phyloP scores from a whole-genome alignment of 2,113 vertebrate species.

The Seriola rivoliana region DNA sequence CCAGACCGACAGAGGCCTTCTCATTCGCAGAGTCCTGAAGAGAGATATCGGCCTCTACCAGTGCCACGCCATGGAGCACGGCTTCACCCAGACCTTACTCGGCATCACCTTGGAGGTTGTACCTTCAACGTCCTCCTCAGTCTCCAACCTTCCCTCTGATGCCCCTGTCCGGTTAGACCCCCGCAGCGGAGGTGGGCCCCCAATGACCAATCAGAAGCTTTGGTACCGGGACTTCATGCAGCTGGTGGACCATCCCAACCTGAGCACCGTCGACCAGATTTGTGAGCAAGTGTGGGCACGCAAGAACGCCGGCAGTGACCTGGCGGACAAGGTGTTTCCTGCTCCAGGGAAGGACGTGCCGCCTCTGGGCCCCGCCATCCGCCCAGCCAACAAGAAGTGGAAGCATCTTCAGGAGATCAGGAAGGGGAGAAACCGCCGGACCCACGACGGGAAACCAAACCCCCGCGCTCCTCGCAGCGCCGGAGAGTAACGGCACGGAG shows the following conservation, averaged over 20 bases:
- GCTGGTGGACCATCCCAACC: conserved; percentile 93
- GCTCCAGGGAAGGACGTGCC: conserved; percentile 53
- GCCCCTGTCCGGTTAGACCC: conserved; percentile 72
- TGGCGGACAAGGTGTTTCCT: conserved; percentile 71
- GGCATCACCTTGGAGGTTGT: conserved; percentile 91
- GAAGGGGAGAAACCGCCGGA: conserved; percentile 91
- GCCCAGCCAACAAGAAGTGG: conserved; percentile 82
- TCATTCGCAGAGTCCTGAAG: conserved; percentile 88
- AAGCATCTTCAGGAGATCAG: conserved; percentile 87
- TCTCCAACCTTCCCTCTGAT: conserved; percentile 65
- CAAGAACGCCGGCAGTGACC: conserved; percentile 72
- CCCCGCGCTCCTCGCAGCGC: conserved; percentile 91
- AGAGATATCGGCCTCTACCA: conserved; percentile 89
- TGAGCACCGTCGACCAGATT: conserved; percentile 87
- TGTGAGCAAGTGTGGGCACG: conserved; percentile 90
- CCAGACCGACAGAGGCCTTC: conserved; percentile 86
- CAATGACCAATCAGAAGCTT: conserved; percentile 85
- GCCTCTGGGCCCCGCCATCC: conserved; percentile 49
- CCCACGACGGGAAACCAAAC: conserved; percentile 85
- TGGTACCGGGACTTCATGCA: conserved; percentile 98
- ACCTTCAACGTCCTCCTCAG: conserved; percentile 76
- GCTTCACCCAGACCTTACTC: conserved; percentile 93
- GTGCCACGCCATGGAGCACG: conserved; percentile 92
- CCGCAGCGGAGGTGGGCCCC: conserved; percentile 57
- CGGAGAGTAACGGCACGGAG: conserved; percentile 79